Evolutionary conservation across 2,113 vertebrate genomes (phyloP).

Genomic region (Tenrec ecaudatus): DNA sequence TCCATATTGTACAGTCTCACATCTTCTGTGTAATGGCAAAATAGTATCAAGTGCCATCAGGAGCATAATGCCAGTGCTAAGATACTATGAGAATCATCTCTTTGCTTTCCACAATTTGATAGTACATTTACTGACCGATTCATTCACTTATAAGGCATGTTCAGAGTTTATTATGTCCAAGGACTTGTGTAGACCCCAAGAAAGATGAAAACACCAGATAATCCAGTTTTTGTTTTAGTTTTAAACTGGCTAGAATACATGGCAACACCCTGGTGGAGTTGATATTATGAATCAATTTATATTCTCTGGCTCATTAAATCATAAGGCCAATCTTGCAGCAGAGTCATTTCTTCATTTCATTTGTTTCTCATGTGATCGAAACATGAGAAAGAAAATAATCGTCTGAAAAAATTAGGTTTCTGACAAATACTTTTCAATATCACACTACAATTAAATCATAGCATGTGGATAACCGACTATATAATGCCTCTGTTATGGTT

Average conservation of each 20-base stretch:
- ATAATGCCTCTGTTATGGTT: neutral
- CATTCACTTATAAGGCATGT: conserved; percentile 19
- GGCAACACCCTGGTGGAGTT: neutral
- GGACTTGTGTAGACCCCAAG: neutral
- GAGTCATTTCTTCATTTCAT: conserved; percentile 37
- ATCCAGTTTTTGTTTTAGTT: neutral
- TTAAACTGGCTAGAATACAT: neutral
- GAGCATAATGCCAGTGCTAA: neutral
- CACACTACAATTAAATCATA: neutral
- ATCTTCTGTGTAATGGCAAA: conserved; percentile 5
- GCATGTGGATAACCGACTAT: neutral
- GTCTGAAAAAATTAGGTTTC: conserved; percentile 27
- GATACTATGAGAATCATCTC: neutral
- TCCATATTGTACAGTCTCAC: neutral
- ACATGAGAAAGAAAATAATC: conserved; percentile 54
- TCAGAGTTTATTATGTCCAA: conserved; percentile 40
- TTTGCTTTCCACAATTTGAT: conserved; percentile 22
- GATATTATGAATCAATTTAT: conserved; percentile 45
- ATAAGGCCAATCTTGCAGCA: conserved; percentile 48
- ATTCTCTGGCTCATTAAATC: conserved; percentile 11
- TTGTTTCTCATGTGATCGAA: neutral
- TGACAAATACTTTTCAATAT: conserved; percentile 31
- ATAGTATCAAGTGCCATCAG: conserved; percentile 4
- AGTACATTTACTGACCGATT: conserved; percentile 8
- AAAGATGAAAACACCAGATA: conserved; percentile 45